Base-by-base conservation (phyloP, 2,888 invertebrate genomes). In the Cantharis rufa region DNA sequence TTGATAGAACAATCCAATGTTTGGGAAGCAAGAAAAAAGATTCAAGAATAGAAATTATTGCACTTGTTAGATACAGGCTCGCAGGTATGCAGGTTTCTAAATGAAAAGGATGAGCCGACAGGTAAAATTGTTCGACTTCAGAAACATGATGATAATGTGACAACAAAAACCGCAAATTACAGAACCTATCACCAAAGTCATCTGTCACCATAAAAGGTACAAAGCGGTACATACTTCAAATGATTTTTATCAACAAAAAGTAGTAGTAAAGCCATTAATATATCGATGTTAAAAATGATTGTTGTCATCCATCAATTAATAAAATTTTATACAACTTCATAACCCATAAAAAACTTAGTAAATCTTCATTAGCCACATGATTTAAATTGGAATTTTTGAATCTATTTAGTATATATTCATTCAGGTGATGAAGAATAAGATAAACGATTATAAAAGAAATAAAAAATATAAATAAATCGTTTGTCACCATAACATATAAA, bases 61-160 rank as follows among this genome's bases (percentile, higher is more conserved):
- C 48, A 48, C 48, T 48, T 48, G 48, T 48, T 48, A 48, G n/a
- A n/a, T n/a, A 48, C 48, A 48, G n/a, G n/a, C 48, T 48, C 48
- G 48, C 72, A 69, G 70, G 70, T 76, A 74, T 18, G 62, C 15
- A 73, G 15, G 61, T 69, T 27, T 18, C 10, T n/a, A 70, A 24
- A 48, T 70, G 15, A 68, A 61, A 70, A 66, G 70, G 62, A 27
- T 16, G 62, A 69, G 62, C 18, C 21, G 24, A 74, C 82, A 82
- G 81, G 82, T 82, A 82, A 78, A 78, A 75, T 74, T 70, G 66
- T 62, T 73, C 15, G 70, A 61, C 69, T 69, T 48, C 74, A 77
- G 66, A 62, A 76, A 80, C 72, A 77, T 76, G 71, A 81, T 76
- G 80, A 81, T 82, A 82, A 83, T 81, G 79, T 82, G 82, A 83